phyloP scores from a whole-genome alignment of 2,797 vertebrate genomes.

The Crocodylus rhombifer region DNA sequence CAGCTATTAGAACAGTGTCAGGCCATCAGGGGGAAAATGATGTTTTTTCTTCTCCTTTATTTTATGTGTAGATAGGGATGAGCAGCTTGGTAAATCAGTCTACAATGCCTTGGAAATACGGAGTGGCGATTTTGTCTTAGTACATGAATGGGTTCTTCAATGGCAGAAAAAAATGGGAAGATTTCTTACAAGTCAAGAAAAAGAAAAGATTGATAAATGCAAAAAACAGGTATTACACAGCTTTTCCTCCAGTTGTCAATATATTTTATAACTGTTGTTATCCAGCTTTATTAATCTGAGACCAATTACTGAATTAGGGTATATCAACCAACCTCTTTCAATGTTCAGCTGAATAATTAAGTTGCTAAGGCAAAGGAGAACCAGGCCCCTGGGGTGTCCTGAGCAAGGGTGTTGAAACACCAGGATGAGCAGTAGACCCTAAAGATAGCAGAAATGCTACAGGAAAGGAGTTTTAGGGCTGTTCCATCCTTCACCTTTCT shows the following conservation, averaged over 20 bases:
- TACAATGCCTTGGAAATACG: slow-evolving; percentile 90
- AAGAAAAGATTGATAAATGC: slow-evolving; percentile 91
- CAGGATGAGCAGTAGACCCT: background rate
- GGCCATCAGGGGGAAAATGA: background rate
- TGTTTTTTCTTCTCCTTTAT: background rate
- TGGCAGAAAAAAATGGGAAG: slow-evolving; percentile 93
- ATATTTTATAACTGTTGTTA: background rate
- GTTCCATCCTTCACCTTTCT: background rate
- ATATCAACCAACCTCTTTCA: background rate
- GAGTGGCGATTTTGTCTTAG: slow-evolving; percentile 90
- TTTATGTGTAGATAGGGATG: slow-evolving; percentile 83
- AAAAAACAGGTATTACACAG: slow-evolving; percentile 89
- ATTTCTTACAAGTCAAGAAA: slow-evolving; percentile 92
- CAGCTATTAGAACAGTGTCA: background rate
- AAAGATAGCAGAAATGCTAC: background rate
- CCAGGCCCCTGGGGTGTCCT: background rate
- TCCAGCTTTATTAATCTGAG: background rate
- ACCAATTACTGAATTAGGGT: background rate
- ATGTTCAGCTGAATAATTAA: background rate
- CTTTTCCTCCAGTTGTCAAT: background rate
- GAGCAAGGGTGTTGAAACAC: background rate
- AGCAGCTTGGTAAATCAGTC: slow-evolving; percentile 87
- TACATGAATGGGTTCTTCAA: slow-evolving; percentile 94
- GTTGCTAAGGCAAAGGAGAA: background rate
- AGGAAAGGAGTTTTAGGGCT: background rate